Evolutionary conservation across 2,113 vertebrate genomes (phyloP), one percentile per base, ranked within the genome.

Genomic region (Sturnira hondurensis): DNA sequence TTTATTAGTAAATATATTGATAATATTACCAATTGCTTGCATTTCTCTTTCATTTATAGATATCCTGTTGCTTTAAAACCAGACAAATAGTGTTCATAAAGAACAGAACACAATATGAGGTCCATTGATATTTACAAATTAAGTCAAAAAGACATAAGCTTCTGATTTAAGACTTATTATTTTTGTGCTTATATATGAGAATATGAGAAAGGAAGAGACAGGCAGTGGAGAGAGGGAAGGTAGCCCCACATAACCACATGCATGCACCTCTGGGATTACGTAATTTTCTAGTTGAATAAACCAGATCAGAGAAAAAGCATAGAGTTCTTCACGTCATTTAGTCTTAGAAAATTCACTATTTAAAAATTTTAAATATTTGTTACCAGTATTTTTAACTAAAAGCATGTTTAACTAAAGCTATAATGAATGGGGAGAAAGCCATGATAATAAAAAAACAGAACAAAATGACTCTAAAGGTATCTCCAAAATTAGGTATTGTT

Each of bases 331-430:
- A 36, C 31, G 47, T 41, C 31, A 85, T 65, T 87, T 77, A 58
- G 33, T 22, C 6, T 93, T 63, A 56, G 4, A 88, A 85, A 76
- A 54, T 52, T 45, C 31, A 54, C 38, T 43, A 26, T 71, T 73
- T 73, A 19, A 10, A 36, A 58, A 19, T 16, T 31, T 45, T 77
- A 52, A 81, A 80, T n/a, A 47, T 38, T 20, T 45, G 22, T 4
- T 41, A 84, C 24, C n/a, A 95, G 33, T 78, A 71, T 24, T 87
- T 28, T 86, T 43, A 89, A 56, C 50, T 50, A 83, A 94, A 10
- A 81, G 1, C 1, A 82, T 76, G 65, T 52, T 93, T 87, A 93
- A 74, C 0, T 13, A 31, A 92, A 81, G 22, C 1, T 9, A 58
- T 74, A 47, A 77, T 36, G 4, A 90, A 76, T 58, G 20, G 2